These are phyloP conservation scores for Drosophila diplacantha DNA, from an alignment of 2,888 invertebrate genomes.

Conservation along the genomic window DNA sequence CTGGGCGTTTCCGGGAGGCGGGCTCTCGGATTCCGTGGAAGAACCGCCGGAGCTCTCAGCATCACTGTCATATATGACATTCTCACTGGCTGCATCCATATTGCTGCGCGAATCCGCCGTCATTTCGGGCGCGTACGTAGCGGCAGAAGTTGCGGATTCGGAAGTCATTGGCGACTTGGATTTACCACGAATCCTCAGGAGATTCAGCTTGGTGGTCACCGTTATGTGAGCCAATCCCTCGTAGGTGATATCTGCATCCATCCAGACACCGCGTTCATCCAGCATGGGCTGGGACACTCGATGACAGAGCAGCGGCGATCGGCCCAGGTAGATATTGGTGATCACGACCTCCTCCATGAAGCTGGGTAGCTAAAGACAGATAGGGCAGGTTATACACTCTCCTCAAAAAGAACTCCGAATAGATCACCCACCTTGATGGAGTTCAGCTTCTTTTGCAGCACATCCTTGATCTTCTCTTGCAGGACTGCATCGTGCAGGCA, in stretches of 20 bases:
- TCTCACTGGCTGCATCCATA: constrained; percentile 44
- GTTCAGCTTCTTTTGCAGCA: constrained; percentile 76
- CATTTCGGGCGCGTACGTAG: constrained; percentile 18
- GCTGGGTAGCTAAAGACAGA: constrained; percentile 82
- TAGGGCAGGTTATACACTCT: background rate
- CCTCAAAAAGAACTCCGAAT: rapidly evolving
- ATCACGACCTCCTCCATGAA: constrained; percentile 89
- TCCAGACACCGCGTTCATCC: constrained; percentile 90
- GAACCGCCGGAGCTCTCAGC: constrained; percentile 77
- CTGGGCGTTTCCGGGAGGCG: constrained; percentile 52
- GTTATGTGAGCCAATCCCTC: constrained; percentile 86
- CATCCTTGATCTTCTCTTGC: constrained; percentile 74
- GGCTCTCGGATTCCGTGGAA: constrained; percentile 75
- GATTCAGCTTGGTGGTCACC: constrained; percentile 89
- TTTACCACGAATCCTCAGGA: constrained; percentile 73
- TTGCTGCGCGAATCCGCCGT: constrained; percentile 28
- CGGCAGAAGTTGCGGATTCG: constrained; percentile 15
- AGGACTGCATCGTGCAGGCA: constrained; percentile 69
- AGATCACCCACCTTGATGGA: constrained; percentile 71
- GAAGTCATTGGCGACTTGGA: constrained; percentile 41
- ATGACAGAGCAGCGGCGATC: constrained; percentile 82
- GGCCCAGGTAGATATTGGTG: constrained; percentile 84
- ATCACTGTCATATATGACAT: constrained; percentile 77
- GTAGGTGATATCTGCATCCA: constrained; percentile 88
- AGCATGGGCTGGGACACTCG: constrained; percentile 82